These are phyloP conservation scores for Falco columbarius DNA, from an alignment of 2,797 vertebrate species.

Conservation along the genomic window DNA sequence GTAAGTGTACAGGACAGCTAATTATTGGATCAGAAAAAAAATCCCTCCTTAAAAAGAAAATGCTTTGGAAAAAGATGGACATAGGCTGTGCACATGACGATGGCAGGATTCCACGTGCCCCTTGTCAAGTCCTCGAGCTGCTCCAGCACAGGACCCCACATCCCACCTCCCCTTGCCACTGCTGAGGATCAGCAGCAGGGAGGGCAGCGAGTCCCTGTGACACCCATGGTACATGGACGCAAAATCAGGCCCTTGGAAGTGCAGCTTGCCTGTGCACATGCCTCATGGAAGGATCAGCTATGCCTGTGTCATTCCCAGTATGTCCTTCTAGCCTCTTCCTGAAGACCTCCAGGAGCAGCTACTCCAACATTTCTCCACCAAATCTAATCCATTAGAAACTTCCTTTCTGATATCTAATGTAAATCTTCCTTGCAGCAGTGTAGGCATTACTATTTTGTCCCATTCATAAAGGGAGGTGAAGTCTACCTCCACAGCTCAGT, in stretches of 20 bases:
- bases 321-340: background rate
- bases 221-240: fast-evolving
- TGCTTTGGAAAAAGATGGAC: background rate
- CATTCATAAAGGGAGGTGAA: background rate
- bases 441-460: background rate
- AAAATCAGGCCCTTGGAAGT: background rate
- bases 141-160: fast-evolving
- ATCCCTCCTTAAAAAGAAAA: background rate
- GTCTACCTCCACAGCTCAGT: background rate
- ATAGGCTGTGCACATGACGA: background rate
- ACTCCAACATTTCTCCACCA: background rate
- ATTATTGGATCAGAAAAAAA: background rate
- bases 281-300: background rate
- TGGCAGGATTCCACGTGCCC: fast-evolving
- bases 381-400: background rate
- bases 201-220: background rate
- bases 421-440: background rate
- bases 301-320: background rate
- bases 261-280: fast-evolving
- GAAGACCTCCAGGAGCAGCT: background rate
- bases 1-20: background rate
- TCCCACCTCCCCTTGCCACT: background rate
- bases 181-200: background rate
- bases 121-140: background rate
- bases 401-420: background rate